Conservation (phyloP, 2,113 vertebrate species). For the Seriola rivoliana region DNA sequence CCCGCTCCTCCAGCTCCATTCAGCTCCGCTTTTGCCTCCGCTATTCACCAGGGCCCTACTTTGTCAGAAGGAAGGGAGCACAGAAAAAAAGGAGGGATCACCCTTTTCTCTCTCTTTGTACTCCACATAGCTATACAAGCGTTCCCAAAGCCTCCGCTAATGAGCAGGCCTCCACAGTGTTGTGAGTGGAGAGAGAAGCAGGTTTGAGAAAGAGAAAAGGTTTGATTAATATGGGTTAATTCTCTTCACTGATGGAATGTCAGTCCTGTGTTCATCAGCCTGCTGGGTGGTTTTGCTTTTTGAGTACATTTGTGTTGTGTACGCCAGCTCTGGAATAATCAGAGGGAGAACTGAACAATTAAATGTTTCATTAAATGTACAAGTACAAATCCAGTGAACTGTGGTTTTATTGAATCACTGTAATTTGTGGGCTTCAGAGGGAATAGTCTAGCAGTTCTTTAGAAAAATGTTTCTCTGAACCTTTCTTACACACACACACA, state of each 20-base stretch:
- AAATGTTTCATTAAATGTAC: conserved; percentile 37
- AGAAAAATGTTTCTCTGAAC: conserved; percentile 15
- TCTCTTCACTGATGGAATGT: conserved; percentile 68
- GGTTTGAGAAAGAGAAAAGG: conserved; percentile 71
- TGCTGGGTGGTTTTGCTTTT: conserved; percentile 56
- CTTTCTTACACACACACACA: conserved; percentile 22
- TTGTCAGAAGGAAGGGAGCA: conserved; percentile 76
- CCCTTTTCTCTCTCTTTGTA: conserved; percentile 78
- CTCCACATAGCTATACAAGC: conserved; percentile 73
- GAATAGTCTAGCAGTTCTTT: background rate
- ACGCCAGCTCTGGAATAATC: conserved; percentile 40
- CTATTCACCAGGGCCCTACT: conserved; percentile 79
- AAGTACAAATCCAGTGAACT: conserved; percentile 43
- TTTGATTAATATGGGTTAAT: conserved; percentile 77
- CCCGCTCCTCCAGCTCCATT: conserved; percentile 75
- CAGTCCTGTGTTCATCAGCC: conserved; percentile 47
- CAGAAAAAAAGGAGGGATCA: conserved; percentile 70
- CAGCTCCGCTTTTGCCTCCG: conserved; percentile 64
- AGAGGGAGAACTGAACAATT: conserved; percentile 31
- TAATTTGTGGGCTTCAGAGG: conserved; percentile 23
- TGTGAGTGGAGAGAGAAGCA: conserved; percentile 61
- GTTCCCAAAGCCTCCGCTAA: conserved; percentile 75
- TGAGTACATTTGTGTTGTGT: conserved; percentile 28
- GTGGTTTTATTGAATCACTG: conserved; percentile 40
- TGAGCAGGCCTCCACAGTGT: conserved; percentile 67